phyloP scores from a whole-genome alignment of 2,888 invertebrate genomes.

The Lasius fuliginosus region DNA sequence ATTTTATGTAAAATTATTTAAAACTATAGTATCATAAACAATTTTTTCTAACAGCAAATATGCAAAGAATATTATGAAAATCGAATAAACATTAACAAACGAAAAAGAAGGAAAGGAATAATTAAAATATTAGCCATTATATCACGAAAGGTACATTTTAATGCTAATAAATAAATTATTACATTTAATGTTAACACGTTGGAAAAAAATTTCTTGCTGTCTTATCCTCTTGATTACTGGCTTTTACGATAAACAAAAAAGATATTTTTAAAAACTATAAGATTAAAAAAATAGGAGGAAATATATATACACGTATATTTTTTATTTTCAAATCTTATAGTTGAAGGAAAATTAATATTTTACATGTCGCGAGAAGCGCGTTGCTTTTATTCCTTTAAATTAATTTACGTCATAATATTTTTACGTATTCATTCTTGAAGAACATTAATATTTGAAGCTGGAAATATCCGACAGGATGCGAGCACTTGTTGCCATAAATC shows the following conservation, averaged over 20 bases:
- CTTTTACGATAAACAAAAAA: neutral
- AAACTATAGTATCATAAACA: slow-evolving; percentile 23
- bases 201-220: neutral
- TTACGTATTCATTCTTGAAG: neutral
- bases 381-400: neutral
- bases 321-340: neutral
- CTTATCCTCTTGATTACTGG: neutral
- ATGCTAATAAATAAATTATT: neutral
- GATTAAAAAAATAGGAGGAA: neutral
- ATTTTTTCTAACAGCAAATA: neutral
- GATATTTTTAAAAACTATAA: neutral
- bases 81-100: slow-evolving; percentile 8
- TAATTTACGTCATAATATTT: neutral
- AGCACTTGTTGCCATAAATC: slow-evolving; percentile 46
- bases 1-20: slow-evolving; percentile 18
- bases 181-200: slow-evolving; percentile 2
- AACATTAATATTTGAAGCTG: slow-evolving; percentile 6
- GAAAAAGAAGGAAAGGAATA: neutral
- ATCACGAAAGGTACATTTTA: neutral
- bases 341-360: slow-evolving; percentile 5
- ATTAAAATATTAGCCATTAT: neutral
- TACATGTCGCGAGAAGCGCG: neutral
- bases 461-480: slow-evolving; percentile 17
- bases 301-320: neutral
- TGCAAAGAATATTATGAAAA: slow-evolving; percentile 8